Base-by-base conservation (phyloP, 2,797 vertebrate genomes). In the Buceros bicornis region DNA sequence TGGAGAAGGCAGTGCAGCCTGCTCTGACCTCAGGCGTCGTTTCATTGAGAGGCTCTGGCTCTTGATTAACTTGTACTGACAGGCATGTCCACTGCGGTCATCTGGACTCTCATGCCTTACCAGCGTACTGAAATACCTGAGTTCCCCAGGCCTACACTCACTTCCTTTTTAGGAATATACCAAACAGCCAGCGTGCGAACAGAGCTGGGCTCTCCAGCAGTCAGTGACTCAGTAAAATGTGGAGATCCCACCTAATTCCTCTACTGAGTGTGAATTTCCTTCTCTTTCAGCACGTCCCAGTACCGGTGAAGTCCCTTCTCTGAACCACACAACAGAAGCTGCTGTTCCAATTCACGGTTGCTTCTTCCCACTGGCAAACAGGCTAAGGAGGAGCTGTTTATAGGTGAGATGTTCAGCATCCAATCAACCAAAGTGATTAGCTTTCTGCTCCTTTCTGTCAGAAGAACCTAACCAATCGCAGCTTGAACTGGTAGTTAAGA, bases 371-470 rank as follows among this genome's bases (percentile, higher is more conserved):
- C 22, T 67, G 84, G 53, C 89, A 61, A 51, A 0, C 37, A 80
- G 60, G 78, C 71, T 6, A 1, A 48, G 78, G 67, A 87, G 78
- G 64, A 62, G 50, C 69, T 60, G 53, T 7, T 56, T 4, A 3
- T 20, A 91, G 94, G 95, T 96, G 87, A 96, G 95, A 37, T 50
- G 20, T 37, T 72, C 80, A 84, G 43, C 88, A 18, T n/a, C 80
- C 67, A 21, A 3, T 11, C 78, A 51, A 9, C 35, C 25, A 73
- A 26, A 66, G 43, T 22, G 33, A 70, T 21, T 8, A 81, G 26
- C 5, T n/a, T 89, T 70, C 62, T n/a, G 18, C 35, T 53, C 72
- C 47, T n/a, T 40, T 65, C 37, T 45, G 0, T 53, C 61, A 28
- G 37, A 77, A 83, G 11, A 69, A 6, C 40, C n/a, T 57, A 37